These are phyloP conservation scores for Orientallactaga sibirica DNA, from an alignment of 2,797 vertebrate genomes.

Conservation along the genomic window DNA sequence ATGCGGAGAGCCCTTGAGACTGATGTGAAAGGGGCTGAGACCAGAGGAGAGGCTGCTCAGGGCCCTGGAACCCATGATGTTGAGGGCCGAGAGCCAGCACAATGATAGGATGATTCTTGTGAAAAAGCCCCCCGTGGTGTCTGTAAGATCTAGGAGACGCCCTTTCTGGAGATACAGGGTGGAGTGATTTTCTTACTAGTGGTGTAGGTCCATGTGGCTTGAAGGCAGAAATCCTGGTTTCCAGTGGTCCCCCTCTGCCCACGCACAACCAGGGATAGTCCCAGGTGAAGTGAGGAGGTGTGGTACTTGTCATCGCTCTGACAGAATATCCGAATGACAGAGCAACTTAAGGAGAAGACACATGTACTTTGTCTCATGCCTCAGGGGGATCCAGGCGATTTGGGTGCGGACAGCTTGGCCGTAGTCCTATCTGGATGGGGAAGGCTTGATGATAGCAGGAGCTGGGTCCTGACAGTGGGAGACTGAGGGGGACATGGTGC, in stretches of 20 bases:
- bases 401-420: no score
- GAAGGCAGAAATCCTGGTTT: neutral
- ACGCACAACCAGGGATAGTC: neutral
- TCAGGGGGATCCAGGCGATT: no score
- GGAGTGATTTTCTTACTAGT: neutral
- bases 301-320: neutral
- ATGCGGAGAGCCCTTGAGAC: neutral
- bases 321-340: accelerated
- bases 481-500: neutral
- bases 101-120: neutral
- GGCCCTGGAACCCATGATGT: no score
- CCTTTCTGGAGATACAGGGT: neutral
- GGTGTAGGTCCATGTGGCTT: neutral
- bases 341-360: neutral
- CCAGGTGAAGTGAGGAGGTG: neutral
- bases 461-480: neutral
- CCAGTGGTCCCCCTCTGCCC: neutral
- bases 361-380: neutral
- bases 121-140: neutral
- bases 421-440: no score
- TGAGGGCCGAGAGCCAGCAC: neutral
- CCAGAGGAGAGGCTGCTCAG: no score
- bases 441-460: no score
- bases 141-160: neutral
- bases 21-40: neutral